These are phyloP conservation scores for Drosophila lini DNA, from an alignment of 1,140 invertebrate genomes.

Conservation along the genomic window DNA sequence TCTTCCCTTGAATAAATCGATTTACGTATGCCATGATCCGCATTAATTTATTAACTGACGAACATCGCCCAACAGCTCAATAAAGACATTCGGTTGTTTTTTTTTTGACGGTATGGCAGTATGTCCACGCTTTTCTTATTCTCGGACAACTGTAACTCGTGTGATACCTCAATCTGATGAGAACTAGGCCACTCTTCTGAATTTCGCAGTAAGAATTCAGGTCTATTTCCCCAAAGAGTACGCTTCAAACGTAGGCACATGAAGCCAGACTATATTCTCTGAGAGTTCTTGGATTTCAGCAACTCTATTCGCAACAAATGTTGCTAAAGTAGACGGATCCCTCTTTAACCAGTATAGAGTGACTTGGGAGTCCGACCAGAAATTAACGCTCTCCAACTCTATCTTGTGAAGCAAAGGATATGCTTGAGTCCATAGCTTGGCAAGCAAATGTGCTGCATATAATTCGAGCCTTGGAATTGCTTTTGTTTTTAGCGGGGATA, in stretches of 20 bases:
- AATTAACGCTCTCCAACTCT: background rate
- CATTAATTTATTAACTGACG: background rate
- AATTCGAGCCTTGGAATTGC: background rate
- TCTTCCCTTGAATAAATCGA: background rate
- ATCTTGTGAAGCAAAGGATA: background rate
- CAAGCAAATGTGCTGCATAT: background rate
- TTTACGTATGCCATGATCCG: background rate
- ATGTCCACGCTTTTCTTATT: background rate
- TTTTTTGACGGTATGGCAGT: too few species aligned
- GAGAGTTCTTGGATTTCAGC: background rate
- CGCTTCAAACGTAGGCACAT: background rate
- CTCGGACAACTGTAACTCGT: background rate
- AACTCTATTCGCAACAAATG: background rate
- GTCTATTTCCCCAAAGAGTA: background rate
- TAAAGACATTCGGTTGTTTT: background rate
- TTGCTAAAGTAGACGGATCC: too few species aligned
- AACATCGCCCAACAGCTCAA: background rate
- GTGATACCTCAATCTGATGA: too few species aligned
- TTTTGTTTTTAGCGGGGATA: too few species aligned
- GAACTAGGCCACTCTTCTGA: background rate
- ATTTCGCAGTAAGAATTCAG: background rate
- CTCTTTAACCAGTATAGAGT: background rate
- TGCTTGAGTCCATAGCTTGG: too few species aligned
- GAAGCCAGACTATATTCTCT: conserved; percentile 17
- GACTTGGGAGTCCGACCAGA: background rate